Evolutionary conservation across 37 sponge, comb jelly and placozoan genomes (phyloP).

Genomic region (Dysidea cf. avara): DNA sequence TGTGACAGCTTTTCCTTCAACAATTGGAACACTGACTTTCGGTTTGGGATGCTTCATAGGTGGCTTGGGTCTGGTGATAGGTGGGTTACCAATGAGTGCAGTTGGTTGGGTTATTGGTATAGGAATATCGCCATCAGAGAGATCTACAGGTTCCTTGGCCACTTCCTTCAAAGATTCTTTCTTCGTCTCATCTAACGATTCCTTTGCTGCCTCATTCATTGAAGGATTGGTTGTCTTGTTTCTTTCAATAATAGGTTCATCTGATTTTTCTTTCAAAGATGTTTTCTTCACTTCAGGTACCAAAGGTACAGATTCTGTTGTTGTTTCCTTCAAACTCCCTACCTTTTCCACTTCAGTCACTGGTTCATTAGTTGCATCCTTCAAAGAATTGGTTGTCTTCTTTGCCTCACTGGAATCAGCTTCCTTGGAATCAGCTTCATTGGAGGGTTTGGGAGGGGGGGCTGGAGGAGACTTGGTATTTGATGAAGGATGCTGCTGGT

Average conservation of each 20-base stretch:
- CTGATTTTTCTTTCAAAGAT: neutral
- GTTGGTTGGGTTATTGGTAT: too few relatives aligned
- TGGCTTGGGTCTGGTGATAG: too few relatives aligned
- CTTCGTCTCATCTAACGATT: neutral
- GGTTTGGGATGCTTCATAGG: too few relatives aligned
- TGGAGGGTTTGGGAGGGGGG: slow-evolving; percentile 10
- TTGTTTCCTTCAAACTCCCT: neutral
- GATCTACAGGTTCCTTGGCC: neutral
- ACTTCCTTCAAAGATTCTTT: neutral
- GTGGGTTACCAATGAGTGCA: too few relatives aligned
- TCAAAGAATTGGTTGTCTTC: neutral
- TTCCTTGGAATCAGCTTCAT: neutral
- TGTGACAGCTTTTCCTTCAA: too few relatives aligned
- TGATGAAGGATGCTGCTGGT: neutral
- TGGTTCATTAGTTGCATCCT: neutral
- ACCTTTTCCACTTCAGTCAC: neutral
- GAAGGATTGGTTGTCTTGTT: neutral
- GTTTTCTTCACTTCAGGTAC: neutral
- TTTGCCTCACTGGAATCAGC: neutral
- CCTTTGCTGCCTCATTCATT: neutral
- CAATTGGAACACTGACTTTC: too few relatives aligned
- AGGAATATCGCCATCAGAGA: too few relatives aligned
- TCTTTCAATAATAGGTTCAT: neutral
- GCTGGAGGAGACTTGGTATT: neutral
- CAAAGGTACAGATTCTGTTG: neutral